Percentiles rank a stretch among this genome's conserved stretches.
phyloP scores from a whole-genome alignment of 2,797 vertebrate species.

The Cirrhinus molitorella region DNA sequence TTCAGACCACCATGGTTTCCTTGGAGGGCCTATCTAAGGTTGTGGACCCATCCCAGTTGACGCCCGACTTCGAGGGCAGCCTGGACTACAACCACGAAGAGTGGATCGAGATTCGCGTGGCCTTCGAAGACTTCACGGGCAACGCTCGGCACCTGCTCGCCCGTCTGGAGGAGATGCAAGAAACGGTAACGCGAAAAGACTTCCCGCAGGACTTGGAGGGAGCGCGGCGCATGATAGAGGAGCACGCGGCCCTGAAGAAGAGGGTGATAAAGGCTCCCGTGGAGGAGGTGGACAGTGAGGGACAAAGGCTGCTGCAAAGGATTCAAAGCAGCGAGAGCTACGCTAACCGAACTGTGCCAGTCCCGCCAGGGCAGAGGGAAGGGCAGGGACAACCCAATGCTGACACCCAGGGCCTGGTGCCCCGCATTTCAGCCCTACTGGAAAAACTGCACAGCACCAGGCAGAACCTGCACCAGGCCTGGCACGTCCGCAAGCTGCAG shows the following conservation, averaged over 20 bases:
- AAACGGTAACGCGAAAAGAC: conserved; percentile 94
- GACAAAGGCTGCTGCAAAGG: conserved; percentile 92
- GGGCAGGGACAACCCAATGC: conserved; percentile 79
- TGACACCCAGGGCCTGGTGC: conserved; percentile 94
- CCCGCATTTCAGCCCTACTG: conserved; percentile 92
- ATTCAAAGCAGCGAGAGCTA: conserved; percentile 97
- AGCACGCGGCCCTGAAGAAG: conserved; percentile 94
- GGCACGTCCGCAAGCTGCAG: conserved; percentile 96
- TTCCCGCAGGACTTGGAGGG: conserved; percentile 96
- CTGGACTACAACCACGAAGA: conserved; percentile 99
- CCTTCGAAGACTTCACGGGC: conserved; percentile 97
- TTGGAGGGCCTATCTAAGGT: conserved; percentile 98
- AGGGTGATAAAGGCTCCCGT: conserved; percentile 97
- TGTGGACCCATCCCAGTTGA: conserved; percentile 97
- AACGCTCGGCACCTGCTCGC: conserved; percentile 94
- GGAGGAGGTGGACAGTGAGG: conserved; percentile 96
- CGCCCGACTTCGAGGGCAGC: conserved; percentile 95
- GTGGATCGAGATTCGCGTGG: conserved; percentile 98
- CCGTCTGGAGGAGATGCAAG: conserved; percentile 96
- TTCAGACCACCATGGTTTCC: conserved; percentile 98
- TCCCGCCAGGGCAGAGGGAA: conserved; percentile 64
- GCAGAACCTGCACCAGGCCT: conserved; percentile 96
- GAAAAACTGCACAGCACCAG: conserved; percentile 95
- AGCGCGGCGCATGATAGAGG: conserved; percentile 95
- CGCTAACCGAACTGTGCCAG: conserved; percentile 89